These are phyloP conservation scores for Zeuzera pyrina DNA, from an alignment of 2,888 invertebrate genomes.

Conservation along the genomic window DNA sequence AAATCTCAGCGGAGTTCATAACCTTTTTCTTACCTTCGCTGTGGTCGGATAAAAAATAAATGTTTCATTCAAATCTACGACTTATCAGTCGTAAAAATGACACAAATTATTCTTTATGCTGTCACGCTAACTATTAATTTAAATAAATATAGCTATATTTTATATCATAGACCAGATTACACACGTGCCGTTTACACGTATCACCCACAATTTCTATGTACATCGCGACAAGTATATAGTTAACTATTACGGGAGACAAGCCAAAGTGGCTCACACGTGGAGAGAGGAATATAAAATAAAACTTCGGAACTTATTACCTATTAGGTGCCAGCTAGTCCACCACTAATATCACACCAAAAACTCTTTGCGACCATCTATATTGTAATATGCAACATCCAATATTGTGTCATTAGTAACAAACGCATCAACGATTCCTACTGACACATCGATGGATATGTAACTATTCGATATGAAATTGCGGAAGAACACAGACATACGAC, in stretches of 20 bases:
- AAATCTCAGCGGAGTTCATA: too few relatives aligned
- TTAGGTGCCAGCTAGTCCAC: constrained; percentile 23
- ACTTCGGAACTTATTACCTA: constrained; percentile 37
- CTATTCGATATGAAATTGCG: background rate
- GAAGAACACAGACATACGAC: background rate
- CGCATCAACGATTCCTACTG: background rate
- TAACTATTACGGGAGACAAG: constrained; percentile 21
- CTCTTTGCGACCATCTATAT: constrained; percentile 1
- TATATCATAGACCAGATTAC: too few relatives aligned
- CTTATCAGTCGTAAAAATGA: too few relatives aligned
- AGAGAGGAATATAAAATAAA: constrained; percentile 30
- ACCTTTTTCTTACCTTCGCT: too few relatives aligned
- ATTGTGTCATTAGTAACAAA: background rate
- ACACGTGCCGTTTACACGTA: background rate
- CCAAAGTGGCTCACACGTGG: constrained; percentile 31
- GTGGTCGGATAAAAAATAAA: too few relatives aligned
- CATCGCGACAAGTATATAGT: constrained; percentile 18
- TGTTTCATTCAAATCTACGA: too few relatives aligned
- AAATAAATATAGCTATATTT: too few relatives aligned
- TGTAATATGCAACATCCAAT: constrained; percentile 6
- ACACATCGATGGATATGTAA: constrained; percentile 9
- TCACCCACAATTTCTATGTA: background rate
- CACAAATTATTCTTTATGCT: too few relatives aligned
- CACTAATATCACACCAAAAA: constrained; percentile 17
- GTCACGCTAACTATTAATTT: too few relatives aligned